phyloP scores from a whole-genome alignment of 2,797 vertebrate genomes.

The Halcyon leucocephala region DNA sequence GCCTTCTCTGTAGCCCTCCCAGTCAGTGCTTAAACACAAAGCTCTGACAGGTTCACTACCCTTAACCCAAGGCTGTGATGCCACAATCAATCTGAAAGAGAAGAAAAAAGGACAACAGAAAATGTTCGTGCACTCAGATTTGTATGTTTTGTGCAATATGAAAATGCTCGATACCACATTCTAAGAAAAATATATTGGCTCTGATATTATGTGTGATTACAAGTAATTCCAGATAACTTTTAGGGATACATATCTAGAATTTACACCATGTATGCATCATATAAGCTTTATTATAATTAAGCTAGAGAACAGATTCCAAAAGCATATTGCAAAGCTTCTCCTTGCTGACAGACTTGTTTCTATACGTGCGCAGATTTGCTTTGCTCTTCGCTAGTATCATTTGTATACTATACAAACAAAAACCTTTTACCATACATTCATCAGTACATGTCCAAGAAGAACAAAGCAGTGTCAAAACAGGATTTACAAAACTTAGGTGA shows the following conservation, averaged over 20 bases:
- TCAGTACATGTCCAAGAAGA: background rate
- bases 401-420: background rate
- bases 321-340: background rate
- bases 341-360: background rate
- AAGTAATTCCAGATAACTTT: background rate
- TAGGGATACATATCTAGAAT: rapidly evolving
- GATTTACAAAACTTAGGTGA: background rate
- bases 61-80: background rate
- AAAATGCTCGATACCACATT: background rate
- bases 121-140: background rate
- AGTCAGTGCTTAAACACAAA: background rate
- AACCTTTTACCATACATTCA: background rate
- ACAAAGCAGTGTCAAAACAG: background rate
- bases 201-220: background rate
- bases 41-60: background rate
- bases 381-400: background rate
- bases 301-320: background rate
- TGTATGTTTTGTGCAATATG: background rate
- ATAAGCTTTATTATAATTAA: conserved; percentile 20
- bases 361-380: background rate
- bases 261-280: background rate
- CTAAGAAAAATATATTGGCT: background rate
- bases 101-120: background rate
- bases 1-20: background rate
- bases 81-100: background rate